A percentile compares a stretch with the other conserved stretches of the same genome.
Evolutionary conservation across 2,888 invertebrate genomes (phyloP).

Genomic region (Vesta saturnalis): DNA sequence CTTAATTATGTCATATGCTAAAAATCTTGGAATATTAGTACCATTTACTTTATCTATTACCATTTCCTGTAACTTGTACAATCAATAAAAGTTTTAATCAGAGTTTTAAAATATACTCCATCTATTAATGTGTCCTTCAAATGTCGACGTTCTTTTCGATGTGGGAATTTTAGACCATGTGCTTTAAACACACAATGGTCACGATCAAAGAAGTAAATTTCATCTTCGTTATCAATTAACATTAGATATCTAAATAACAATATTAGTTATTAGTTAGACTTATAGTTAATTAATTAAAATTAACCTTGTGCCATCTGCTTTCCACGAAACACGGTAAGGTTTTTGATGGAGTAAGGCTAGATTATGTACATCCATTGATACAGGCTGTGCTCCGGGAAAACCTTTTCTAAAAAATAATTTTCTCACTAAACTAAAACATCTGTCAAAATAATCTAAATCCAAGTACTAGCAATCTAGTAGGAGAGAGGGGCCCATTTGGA

Average conservation of each 20-base stretch:
- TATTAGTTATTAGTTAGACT: constrained; percentile 6
- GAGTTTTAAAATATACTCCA: no score
- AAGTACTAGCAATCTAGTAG: no score
- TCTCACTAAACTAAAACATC: not conserved
- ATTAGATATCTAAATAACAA: constrained; percentile 84
- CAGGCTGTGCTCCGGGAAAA: constrained; percentile 97
- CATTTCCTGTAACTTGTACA: constrained; percentile 83
- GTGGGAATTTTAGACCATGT: constrained; percentile 80
- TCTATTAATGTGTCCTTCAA: constrained; percentile 87
- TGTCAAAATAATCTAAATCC: no score
- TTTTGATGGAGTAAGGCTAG: constrained; percentile 77
- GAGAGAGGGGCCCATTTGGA: no score
- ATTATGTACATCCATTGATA: constrained; percentile 92
- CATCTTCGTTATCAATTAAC: constrained; percentile 86
- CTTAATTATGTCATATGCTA: constrained; percentile 93
- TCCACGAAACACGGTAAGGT: constrained; percentile 98
- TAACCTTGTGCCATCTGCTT: constrained; percentile 96
- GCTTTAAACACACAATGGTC: constrained; percentile 94
- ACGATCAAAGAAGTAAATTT: constrained; percentile 94
- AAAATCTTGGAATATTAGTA: constrained; percentile 82
- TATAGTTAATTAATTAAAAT: constrained; percentile 24
- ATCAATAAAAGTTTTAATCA: no score
- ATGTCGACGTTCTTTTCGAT: constrained; percentile 76
- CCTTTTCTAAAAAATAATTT: constrained; percentile 64
- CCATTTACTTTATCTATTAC: constrained; percentile 88